phyloP scores from a whole-genome alignment of 2,797 vertebrate species.

The Benthosema pterotum region DNA sequence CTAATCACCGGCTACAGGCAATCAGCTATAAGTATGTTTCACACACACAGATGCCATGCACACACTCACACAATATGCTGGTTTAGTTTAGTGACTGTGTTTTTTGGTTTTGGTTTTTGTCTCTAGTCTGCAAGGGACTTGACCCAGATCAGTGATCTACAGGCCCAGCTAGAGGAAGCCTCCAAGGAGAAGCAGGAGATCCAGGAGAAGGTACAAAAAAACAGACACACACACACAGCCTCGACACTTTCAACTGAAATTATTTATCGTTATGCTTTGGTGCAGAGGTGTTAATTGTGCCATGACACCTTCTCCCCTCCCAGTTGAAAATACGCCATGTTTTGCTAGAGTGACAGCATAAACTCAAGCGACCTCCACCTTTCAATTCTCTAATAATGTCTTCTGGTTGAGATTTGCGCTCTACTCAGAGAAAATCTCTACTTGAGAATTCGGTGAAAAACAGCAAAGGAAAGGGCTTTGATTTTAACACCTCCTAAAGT shows the following conservation, averaged over 20 bases:
- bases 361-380: constrained; percentile 36
- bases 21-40: no score
- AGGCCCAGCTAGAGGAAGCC: constrained; percentile 92
- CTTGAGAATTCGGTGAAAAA: no score
- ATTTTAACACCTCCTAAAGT: no score
- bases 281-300: no score
- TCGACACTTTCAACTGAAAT: constrained; percentile 56
- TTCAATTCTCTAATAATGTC: constrained; percentile 8
- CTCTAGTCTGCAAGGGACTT: constrained; percentile 91
- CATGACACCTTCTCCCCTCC: no score
- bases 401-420: no score
- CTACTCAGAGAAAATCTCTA: no score
- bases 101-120: neutral
- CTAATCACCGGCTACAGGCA: no score
- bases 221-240: constrained; percentile 38
- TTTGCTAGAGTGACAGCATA: no score
- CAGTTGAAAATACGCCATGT: no score
- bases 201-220: constrained; percentile 91
- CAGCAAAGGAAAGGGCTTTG: no score
- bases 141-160: constrained; percentile 96
- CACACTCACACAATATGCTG: neutral
- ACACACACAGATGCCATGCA: no score
- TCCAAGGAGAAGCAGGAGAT: constrained; percentile 96
- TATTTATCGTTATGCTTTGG: constrained; percentile 22
- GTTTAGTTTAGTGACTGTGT: constrained; percentile 16